Evolutionary conservation across 2,113 vertebrate species (phyloP).

Genomic region (Galemys pyrenaicus): DNA sequence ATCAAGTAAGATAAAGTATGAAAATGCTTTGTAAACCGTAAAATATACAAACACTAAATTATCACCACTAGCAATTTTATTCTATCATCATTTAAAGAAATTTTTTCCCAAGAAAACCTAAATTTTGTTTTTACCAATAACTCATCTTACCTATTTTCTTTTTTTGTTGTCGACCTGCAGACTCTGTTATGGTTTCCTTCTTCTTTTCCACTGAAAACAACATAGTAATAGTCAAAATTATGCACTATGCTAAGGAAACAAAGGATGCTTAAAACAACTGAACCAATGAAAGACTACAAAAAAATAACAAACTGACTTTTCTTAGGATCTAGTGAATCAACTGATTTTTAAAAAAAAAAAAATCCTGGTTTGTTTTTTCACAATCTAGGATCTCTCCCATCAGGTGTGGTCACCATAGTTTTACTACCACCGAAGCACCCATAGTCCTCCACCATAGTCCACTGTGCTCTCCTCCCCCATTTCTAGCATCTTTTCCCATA

Average conservation of each 20-base stretch:
- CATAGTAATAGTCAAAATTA: neutral
- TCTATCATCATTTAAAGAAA: neutral
- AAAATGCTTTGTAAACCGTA: neutral
- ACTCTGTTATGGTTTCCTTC: constrained; percentile 98
- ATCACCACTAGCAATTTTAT: neutral
- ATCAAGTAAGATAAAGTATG: neutral
- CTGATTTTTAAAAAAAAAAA: neutral
- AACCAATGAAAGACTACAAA: neutral
- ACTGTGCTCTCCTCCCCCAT: too few species aligned
- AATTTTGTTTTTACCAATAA: neutral
- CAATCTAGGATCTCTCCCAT: too few species aligned
- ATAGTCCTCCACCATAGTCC: too few species aligned
- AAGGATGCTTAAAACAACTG: neutral
- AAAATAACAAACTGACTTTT: neutral
- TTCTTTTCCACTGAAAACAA: constrained; percentile 95
- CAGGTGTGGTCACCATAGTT: neutral
- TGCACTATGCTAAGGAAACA: neutral
- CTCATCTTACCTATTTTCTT: constrained; percentile 95
- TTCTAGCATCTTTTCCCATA: too few species aligned
- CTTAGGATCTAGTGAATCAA: neutral
- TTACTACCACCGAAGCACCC: neutral
- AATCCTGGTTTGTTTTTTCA: too few species aligned
- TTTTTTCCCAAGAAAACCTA: neutral
- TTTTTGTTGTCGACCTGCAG: constrained; percentile 97
- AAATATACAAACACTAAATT: neutral